Evolutionary conservation across 2,113 vertebrate genomes (phyloP).

Genomic region (Ptilonorhynchus violaceus): DNA sequence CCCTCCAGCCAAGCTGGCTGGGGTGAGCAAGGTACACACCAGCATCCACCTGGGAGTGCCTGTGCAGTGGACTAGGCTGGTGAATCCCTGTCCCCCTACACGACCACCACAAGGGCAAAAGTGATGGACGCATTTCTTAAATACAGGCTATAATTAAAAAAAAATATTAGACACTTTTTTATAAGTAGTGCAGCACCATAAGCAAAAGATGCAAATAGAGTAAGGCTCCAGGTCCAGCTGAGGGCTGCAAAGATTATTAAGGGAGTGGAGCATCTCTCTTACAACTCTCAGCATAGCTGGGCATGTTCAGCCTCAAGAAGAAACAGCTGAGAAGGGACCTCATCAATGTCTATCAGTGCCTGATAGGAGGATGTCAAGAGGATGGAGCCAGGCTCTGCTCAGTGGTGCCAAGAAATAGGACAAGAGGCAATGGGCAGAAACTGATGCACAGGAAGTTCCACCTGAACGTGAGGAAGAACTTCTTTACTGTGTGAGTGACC

Average conservation of each 20-base stretch:
- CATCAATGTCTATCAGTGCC: no score
- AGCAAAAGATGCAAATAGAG: not conserved
- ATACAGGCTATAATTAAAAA: no score
- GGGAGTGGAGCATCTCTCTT: not conserved
- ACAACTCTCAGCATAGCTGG: not conserved
- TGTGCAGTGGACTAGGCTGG: not conserved
- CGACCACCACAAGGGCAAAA: not conserved
- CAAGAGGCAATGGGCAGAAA: not conserved
- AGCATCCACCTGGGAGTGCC: not conserved
- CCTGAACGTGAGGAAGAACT: not conserved
- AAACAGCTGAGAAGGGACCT: not conserved
- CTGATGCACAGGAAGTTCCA: not conserved
- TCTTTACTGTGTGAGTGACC: not conserved
- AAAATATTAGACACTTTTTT: not conserved
- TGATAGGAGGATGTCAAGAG: not conserved
- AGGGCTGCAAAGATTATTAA: not conserved
- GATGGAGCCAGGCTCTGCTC: not conserved
- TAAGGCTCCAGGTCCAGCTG: not conserved
- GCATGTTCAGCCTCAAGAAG: not conserved
- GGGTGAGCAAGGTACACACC: not conserved
- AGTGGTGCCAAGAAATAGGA: fast-evolving
- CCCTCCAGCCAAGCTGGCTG: not conserved
- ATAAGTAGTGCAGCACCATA: not conserved
- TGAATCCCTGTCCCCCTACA: not conserved
- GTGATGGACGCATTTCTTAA: not conserved